Percentiles rank a stretch among this genome's conserved stretches.
These are phyloP conservation scores for Parelbella ahira DNA, from an alignment of 2,888 invertebrate species.

Conservation along the genomic window DNA sequence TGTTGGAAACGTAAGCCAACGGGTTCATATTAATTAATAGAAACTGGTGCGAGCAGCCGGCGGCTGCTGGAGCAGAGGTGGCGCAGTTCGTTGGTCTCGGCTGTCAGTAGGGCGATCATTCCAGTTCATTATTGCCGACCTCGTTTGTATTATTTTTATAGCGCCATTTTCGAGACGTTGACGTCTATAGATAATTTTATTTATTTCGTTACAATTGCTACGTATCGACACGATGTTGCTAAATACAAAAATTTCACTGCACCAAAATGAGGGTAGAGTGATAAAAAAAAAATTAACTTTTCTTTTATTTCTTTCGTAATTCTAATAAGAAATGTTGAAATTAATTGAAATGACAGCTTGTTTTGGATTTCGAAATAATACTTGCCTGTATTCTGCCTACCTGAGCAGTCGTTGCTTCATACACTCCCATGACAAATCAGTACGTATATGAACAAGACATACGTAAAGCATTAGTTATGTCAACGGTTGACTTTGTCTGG, in stretches of 20 bases:
- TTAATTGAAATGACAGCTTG: too few relatives aligned
- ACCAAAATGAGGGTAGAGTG: too few relatives aligned
- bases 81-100: conserved; percentile 30
- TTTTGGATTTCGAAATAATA: too few relatives aligned
- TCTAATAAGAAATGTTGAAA: too few relatives aligned
- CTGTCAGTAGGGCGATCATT: conserved; percentile 27
- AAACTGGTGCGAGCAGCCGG: conserved; percentile 13
- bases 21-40: conserved; percentile 17
- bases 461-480: conserved; percentile 1
- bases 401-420: too few relatives aligned
- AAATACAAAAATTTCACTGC: too few relatives aligned
- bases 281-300: too few relatives aligned
- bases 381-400: too few relatives aligned
- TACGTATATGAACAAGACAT: neutral
- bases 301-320: too few relatives aligned
- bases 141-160: conserved; percentile 26
- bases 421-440: too few relatives aligned
- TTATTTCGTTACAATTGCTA: conserved; percentile 2
- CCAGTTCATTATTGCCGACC: conserved; percentile 32
- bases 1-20: conserved; percentile 24
- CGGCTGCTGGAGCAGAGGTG: conserved; percentile 26
- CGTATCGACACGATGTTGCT: neutral
- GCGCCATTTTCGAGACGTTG: conserved; percentile 21
- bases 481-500: conserved; percentile 5
- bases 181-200: conserved; percentile 11